phyloP scores from a whole-genome alignment of 1,140 invertebrate genomes.

The Paraescarpia echinospica region DNA sequence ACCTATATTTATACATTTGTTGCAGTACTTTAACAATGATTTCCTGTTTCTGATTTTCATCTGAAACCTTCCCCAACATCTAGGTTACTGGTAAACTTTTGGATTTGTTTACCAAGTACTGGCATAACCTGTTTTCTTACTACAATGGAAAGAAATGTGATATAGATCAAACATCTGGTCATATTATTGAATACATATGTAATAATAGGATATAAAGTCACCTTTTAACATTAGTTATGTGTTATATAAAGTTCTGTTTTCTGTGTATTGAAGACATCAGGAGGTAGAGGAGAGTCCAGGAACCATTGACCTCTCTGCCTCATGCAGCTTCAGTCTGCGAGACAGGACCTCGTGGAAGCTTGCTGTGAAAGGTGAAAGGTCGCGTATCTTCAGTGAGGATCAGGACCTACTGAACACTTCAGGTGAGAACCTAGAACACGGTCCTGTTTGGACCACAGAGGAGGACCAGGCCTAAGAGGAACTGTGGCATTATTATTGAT shows the following conservation, averaged over 20 bases:
- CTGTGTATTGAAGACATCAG: constrained; percentile 33
- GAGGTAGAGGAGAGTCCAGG: constrained; percentile 36
- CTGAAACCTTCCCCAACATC: no score
- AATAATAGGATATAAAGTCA: no score
- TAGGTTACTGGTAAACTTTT: no score
- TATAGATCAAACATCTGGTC: no score
- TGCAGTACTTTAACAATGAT: no score
- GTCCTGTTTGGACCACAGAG: neutral
- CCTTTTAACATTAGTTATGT: no score
- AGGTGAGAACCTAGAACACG: neutral
- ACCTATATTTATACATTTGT: no score
- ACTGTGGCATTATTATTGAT: neutral
- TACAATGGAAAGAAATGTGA: no score
- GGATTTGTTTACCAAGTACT: no score
- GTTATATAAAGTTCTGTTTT: neutral
- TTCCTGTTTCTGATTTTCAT: no score
- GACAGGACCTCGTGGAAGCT: constrained; percentile 43
- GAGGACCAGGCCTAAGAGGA: neutral
- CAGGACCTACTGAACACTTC: neutral
- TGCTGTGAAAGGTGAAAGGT: constrained; percentile 30
- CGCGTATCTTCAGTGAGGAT: neutral
- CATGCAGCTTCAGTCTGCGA: constrained; percentile 45
- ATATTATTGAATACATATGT: no score
- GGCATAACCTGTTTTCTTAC: no score
- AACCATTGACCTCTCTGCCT: constrained; percentile 49